phyloP scores from a whole-genome alignment of 2,113 vertebrate species.

The Aplodontia rufa region DNA sequence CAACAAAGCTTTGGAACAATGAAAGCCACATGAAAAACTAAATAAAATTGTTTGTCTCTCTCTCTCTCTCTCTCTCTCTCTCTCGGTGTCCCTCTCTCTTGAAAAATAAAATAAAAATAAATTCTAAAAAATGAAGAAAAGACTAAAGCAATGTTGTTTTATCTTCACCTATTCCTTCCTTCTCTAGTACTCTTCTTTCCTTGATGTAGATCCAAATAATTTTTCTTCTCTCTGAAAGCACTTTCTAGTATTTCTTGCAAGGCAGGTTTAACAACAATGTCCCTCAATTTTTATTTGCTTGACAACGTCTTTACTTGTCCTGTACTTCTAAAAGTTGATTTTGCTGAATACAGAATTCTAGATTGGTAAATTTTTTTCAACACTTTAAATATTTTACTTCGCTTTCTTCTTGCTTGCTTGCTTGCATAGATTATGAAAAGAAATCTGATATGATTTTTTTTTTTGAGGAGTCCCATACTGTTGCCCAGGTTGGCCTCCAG shows the following conservation, averaged over 20 bases:
- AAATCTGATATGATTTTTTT: not conserved
- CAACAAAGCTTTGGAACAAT: no score
- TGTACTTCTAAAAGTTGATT: not conserved
- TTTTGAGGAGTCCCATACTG: not conserved
- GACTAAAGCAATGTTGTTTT: not conserved
- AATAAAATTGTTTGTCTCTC: no score
- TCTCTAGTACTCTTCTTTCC: not conserved
- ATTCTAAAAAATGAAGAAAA: no score
- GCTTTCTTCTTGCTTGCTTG: not conserved
- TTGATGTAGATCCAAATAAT: not conserved
- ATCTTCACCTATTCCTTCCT: not conserved
- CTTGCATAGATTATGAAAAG: not conserved
- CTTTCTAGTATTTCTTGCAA: conserved; percentile 18
- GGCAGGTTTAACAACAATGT: not conserved
- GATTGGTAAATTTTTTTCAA: not conserved
- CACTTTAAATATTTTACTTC: not conserved
- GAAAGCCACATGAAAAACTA: no score
- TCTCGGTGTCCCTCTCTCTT: no score
- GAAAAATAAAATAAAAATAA: no score
- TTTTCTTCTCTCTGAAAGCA: conserved; percentile 36
- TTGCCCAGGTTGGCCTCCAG: not conserved
- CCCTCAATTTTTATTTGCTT: not conserved
- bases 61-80: no score
- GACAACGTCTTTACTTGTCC: not conserved
- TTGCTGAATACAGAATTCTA: not conserved